phyloP scores from a whole-genome alignment of 1,140 invertebrate genomes.

The Agraylea sexmaculata region DNA sequence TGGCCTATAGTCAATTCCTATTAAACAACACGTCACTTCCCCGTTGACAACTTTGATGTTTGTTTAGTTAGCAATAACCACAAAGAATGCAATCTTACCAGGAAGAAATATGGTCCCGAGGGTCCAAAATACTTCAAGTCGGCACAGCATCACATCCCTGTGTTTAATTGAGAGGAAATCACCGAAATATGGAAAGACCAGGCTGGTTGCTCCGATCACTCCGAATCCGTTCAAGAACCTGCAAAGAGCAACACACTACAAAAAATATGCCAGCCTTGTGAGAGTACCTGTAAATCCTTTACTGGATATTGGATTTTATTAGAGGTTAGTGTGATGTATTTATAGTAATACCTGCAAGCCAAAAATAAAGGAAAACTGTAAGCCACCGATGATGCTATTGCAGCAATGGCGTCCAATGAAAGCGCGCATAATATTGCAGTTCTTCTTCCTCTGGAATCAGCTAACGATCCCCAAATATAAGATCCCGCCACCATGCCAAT shows the following conservation, averaged over 20 bases:
- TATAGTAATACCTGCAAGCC: conserved; percentile 39
- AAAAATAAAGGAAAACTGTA: conserved; percentile 48
- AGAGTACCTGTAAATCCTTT: conserved; percentile 1
- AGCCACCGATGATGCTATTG: conserved; percentile 44
- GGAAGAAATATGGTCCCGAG: conserved; percentile 43
- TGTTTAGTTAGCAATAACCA: too few species aligned
- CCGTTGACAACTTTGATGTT: conserved; percentile 4
- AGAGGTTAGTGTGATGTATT: too few species aligned
- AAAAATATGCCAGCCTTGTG: conserved; percentile 25
- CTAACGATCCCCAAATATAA: conserved; percentile 53
- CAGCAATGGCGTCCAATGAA: conserved; percentile 47
- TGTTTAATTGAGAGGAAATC: conserved; percentile 44
- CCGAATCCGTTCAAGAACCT: conserved; percentile 54
- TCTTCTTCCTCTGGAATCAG: conserved; percentile 47
- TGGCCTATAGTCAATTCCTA: too few species aligned
- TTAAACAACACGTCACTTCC: too few species aligned
- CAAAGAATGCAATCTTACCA: conserved; percentile 25
- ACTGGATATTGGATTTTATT: too few species aligned
- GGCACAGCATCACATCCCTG: conserved; percentile 42
- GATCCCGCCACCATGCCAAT: conserved; percentile 57
- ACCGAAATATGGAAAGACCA: conserved; percentile 47
- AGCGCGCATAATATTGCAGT: conserved; percentile 48
- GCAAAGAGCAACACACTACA: conserved; percentile 33
- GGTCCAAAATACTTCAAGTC: conserved; percentile 48
- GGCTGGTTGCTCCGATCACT: conserved; percentile 43